Evolutionary conservation across 2,113 vertebrate genomes (phyloP).

Genomic region (Uropsilus gracilis): DNA sequence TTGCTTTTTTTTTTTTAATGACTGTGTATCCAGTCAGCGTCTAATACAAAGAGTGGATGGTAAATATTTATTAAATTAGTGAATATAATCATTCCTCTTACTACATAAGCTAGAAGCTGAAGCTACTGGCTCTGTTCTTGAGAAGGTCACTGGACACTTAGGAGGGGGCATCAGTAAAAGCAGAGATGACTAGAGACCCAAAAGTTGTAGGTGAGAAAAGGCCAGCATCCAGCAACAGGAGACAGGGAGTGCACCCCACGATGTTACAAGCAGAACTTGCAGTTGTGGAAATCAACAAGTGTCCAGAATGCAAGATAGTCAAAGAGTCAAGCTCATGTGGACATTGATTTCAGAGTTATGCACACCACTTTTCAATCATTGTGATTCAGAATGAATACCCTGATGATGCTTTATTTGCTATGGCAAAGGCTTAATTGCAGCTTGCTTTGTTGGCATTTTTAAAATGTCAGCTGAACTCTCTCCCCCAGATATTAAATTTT

Average conservation of each 20-base stretch:
- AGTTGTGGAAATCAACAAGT: neutral
- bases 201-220: neutral
- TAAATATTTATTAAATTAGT: neutral
- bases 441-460: slow-evolving; percentile 60
- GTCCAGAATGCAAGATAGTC: neutral
- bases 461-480: slow-evolving; percentile 58
- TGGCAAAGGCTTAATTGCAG: slow-evolving; percentile 52
- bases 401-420: neutral
- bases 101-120: neutral
- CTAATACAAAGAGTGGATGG: neutral
- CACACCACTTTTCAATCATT: neutral
- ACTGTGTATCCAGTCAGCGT: neutral
- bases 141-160: neutral
- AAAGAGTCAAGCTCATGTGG: neutral
- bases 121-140: neutral
- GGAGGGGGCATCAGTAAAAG: slow-evolving; percentile 3
- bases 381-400: slow-evolving; percentile 19
- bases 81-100: neutral
- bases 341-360: neutral
- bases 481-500: slow-evolving; percentile 53
- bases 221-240: neutral
- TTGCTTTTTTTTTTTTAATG: neutral
- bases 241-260: neutral
- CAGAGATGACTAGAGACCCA: neutral
- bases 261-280: neutral